phyloP scores from a whole-genome alignment of 2,888 invertebrate species.

The Tetanocera ferruginea region DNA sequence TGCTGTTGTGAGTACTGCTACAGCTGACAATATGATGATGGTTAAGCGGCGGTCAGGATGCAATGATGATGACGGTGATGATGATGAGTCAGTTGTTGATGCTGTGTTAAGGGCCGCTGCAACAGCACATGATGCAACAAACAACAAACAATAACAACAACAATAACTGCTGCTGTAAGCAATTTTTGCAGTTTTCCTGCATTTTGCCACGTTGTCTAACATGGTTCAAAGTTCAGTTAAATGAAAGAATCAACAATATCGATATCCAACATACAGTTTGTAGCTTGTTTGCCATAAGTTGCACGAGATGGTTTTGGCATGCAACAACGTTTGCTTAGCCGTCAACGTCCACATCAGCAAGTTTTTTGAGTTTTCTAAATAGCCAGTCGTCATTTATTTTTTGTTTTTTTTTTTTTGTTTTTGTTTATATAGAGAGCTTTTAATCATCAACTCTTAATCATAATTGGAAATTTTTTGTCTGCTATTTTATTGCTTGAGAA shows the following conservation, averaged over 20 bases:
- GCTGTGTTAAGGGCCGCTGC: not conserved
- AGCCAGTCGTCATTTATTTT: no score
- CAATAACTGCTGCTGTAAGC: not conserved
- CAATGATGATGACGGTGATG: not conserved
- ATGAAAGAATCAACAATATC: conserved; percentile 7
- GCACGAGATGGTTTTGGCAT: not conserved
- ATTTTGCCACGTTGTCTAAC: conserved; percentile 2
- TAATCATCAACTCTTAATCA: conserved; percentile 22
- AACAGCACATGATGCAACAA: not conserved
- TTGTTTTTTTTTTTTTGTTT: not conserved
- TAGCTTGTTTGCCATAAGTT: not conserved
- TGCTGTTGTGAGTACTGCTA: not conserved
- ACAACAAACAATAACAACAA: not conserved
- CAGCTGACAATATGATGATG: conserved; percentile 14
- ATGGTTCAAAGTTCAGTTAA: conserved; percentile 13
- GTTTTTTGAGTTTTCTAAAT: no score
- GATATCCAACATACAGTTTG: not conserved
- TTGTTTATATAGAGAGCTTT: not conserved
- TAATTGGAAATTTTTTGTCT: conserved; percentile 14
- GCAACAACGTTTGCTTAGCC: no score
- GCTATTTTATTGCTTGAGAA: not conserved
- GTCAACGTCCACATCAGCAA: no score
- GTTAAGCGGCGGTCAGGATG: not conserved
- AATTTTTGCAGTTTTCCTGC: conserved; percentile 9
- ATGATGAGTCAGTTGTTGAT: conserved; percentile 4